Evolutionary conservation across 2,797 vertebrate genomes (phyloP).

Genomic region (Diplodus sargus): DNA sequence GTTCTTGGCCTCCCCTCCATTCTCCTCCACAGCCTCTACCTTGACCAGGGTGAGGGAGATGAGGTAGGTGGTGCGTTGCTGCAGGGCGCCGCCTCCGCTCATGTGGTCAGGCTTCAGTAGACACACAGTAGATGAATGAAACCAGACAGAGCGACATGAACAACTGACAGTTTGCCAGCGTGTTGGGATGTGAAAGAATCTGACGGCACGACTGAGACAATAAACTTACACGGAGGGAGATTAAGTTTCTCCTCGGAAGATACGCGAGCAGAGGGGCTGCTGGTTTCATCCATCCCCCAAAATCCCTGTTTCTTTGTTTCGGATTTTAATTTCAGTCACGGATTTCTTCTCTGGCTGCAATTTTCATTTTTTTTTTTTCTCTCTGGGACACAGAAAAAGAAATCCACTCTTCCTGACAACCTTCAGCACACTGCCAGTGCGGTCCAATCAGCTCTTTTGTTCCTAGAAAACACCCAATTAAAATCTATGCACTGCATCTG

Average conservation of each 20-base stretch:
- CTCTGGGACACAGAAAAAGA: conserved; percentile 26
- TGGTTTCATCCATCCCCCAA: conserved; percentile 71
- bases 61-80: conserved; percentile 97
- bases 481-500: conserved; percentile 43
- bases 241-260: conserved; percentile 72
- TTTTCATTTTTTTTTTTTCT: conserved; percentile 18
- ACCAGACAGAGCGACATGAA: conserved; percentile 57
- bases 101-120: conserved; percentile 87
- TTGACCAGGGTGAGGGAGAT: conserved; percentile 97
- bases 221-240: conserved; percentile 57
- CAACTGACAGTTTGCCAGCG: conserved; percentile 43
- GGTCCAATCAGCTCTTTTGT: conserved; percentile 66
- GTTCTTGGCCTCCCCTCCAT: conserved; percentile 79
- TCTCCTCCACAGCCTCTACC: conserved; percentile 91
- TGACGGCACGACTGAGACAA: conserved; percentile 33
- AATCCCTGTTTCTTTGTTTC: conserved; percentile 50
- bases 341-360: conserved; percentile 28
- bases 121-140: conserved; percentile 74
- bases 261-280: conserved; percentile 54
- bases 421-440: conserved; percentile 43
- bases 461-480: conserved; percentile 61
- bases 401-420: conserved; percentile 52
- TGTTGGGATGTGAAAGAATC: conserved; percentile 48
- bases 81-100: conserved; percentile 91
- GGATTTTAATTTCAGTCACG: conserved; percentile 45